A percentile compares a stretch with the other conserved stretches of the same genome.
Conservation (phyloP, 1,140 invertebrate species). For the Frieseomelitta varia region DNA sequence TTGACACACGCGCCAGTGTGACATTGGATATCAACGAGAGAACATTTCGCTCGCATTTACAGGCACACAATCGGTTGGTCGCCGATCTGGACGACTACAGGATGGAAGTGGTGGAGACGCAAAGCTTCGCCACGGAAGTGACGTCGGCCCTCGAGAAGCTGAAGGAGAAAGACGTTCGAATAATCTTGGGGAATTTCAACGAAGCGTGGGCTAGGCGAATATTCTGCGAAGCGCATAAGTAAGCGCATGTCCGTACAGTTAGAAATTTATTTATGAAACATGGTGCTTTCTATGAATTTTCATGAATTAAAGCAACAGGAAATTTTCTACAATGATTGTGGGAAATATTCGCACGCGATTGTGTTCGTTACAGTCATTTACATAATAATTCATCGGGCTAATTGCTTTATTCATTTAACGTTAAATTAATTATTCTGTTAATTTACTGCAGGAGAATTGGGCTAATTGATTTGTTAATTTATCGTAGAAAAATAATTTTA, state of each 20-base stretch:
- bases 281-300: not conserved
- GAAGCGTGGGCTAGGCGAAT: constrained; percentile 96
- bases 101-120: constrained; percentile 93
- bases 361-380: too few relatives aligned
- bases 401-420: too few relatives aligned
- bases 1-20: too few relatives aligned
- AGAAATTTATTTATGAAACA: constrained; percentile 54
- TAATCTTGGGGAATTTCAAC: constrained; percentile 98
- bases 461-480: too few relatives aligned
- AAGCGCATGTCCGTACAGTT: not conserved
- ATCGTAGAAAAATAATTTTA: too few relatives aligned
- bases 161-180: constrained; percentile 95
- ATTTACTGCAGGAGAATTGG: too few relatives aligned
- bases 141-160: constrained; percentile 91
- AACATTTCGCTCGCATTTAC: constrained; percentile 6
- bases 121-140: constrained; percentile 97
- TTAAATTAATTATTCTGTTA: too few relatives aligned
- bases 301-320: too few relatives aligned
- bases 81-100: constrained; percentile 92
- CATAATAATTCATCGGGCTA: too few relatives aligned
- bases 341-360: too few relatives aligned
- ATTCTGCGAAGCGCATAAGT: constrained; percentile 96
- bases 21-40: not conserved
- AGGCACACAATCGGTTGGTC: constrained; percentile 95
- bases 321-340: too few relatives aligned